phyloP scores from a whole-genome alignment of 2,113 vertebrate species.

The Ciconia stormi region DNA sequence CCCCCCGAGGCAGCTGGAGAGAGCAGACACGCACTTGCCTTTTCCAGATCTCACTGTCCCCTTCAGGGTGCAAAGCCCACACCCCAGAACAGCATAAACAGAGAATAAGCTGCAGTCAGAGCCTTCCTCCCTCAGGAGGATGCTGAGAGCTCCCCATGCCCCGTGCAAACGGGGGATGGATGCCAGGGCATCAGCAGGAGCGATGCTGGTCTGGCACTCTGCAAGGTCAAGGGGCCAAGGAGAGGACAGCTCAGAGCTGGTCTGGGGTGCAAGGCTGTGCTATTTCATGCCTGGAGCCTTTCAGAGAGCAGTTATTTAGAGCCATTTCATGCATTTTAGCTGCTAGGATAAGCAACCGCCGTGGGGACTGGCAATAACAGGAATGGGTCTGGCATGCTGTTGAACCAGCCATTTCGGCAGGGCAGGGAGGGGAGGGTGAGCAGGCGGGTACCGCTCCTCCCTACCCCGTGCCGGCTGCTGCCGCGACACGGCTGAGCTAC shows the following conservation, averaged over 20 bases:
- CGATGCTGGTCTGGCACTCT: neutral
- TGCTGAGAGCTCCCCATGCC: neutral
- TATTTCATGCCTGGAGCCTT: neutral
- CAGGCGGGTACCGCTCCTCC: neutral
- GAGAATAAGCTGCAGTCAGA: neutral
- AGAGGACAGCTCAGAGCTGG: neutral
- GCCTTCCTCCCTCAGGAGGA: neutral
- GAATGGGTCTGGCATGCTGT: neutral
- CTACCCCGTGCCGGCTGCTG: neutral
- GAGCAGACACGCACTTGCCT: neutral
- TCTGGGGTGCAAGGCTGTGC: neutral
- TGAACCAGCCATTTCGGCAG: neutral
- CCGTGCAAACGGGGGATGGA: neutral
- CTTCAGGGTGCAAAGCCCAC: neutral
- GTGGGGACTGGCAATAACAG: accelerated
- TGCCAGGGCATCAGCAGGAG: neutral
- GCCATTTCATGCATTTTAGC: neutral
- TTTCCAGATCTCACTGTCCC: neutral
- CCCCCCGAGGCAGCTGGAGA: neutral
- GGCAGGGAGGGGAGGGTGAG: neutral
- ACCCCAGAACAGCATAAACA: neutral
- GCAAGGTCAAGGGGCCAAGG: neutral
- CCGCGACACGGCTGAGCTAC: neutral
- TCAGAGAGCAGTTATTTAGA: neutral
- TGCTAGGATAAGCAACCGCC: neutral